A percentile compares a stretch with the other conserved stretches of the same genome.
phyloP scores from a whole-genome alignment of 2,113 vertebrate genomes.

The Silurus asotus region DNA sequence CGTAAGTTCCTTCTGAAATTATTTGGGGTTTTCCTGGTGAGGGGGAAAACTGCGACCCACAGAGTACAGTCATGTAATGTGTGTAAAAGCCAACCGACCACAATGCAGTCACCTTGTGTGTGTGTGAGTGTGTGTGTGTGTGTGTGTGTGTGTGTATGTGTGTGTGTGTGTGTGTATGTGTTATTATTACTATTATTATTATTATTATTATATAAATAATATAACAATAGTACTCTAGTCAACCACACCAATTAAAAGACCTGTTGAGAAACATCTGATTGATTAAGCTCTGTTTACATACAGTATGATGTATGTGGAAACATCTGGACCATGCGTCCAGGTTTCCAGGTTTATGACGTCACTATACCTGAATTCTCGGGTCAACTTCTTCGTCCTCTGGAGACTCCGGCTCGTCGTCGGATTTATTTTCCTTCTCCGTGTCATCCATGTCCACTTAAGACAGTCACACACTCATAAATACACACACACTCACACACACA shows the following conservation, averaged over 20 bases:
- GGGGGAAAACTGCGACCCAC: neutral
- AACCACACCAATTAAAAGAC: neutral
- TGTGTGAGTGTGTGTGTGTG: neutral
- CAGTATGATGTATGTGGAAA: neutral
- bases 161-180: too few species aligned
- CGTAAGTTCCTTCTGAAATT: neutral
- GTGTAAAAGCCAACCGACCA: neutral
- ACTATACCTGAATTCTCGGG: conserved; percentile 88
- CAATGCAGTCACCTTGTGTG: neutral
- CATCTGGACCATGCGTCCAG: too few species aligned
- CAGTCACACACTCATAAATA: neutral
- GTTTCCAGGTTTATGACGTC: neutral
- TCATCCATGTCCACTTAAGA: neutral
- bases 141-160: too few species aligned
- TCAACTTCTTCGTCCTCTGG: conserved; percentile 84
- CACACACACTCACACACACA: neutral
- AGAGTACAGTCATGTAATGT: neutral
- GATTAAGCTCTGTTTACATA: neutral
- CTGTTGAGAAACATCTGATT: neutral
- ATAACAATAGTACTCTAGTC: too few species aligned
- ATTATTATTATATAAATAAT: too few species aligned
- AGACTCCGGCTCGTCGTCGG: conserved; percentile 62
- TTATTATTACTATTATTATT: too few species aligned
- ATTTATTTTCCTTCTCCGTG: conserved; percentile 55
- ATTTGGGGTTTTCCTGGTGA: neutral